Base-by-base conservation (phyloP, 1,140 invertebrate genomes). In the Polypedilum pembai region DNA sequence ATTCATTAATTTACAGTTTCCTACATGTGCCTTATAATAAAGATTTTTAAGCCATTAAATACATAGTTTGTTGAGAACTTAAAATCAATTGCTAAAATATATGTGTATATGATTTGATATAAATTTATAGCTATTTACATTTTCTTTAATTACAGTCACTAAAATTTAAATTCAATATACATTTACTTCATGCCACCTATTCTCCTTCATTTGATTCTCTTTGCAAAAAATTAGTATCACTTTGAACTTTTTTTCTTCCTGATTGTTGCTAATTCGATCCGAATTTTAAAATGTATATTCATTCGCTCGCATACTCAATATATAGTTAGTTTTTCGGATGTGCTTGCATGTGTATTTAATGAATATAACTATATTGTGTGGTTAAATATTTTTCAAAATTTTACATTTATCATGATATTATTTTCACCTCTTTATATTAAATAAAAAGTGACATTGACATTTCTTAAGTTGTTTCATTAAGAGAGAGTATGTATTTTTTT, bases 271-370 rank as follows among this genome's bases (percentile, higher is more conserved):
- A n/a, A 56, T 56, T 56, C 45, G 45, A 56, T 56, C 45, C 45
- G 45, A 56, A 56, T 56, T n/a, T 56, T 33, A 3, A 3, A 33
- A 33, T 33, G 24, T 33, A 15, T 56, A 4, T 56, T 56, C 45
- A 56, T 15, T 56, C 12, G 4, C 45, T 56, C 45, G 12, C n/a
- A 15, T 12, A 56, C n/a, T n/a, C n/a, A n/a, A n/a, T n/a, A n/a
- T n/a, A n/a, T n/a, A n/a, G n/a, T n/a, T n/a, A n/a, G n/a, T 56
- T 56, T 56, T 56, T 56, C 45, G 45, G 45, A 56, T 56, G 45
- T 56, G 45, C 24, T 56, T 12, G 12, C 12, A n/a, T n/a, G 45
- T 56, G 15, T 56, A n/a, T 56, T 56, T 12, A 12, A 1, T 56
- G 45, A 56, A 56, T 56, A 56, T 33, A 33, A n/a, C n/a, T 33